Percentiles rank a stretch among this genome's conserved stretches.
phyloP scores from a whole-genome alignment of 2,888 invertebrate genomes.

The Cephalotes varians region DNA sequence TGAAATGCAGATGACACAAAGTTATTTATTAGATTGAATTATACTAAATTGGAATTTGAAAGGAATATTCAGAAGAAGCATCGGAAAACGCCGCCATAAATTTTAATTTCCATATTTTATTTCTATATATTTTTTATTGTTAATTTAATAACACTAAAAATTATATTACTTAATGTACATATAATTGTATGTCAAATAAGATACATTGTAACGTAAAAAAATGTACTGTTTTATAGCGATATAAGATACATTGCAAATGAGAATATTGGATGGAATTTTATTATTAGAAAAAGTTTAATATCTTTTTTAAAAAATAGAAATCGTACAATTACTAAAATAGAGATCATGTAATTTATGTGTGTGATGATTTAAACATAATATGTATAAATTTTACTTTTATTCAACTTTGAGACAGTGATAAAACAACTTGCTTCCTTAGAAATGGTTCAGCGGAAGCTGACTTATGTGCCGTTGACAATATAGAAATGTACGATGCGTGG shows the following conservation, averaged over 20 bases:
- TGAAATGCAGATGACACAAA: background rate
- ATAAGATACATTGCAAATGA: background rate
- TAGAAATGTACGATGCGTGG: background rate
- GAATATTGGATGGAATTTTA: background rate
- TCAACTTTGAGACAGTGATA: background rate
- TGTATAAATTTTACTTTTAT: background rate
- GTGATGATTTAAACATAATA: too few species aligned
- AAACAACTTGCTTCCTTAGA: background rate
- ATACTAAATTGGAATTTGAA: background rate
- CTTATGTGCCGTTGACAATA: background rate
- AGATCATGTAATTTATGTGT: too few species aligned
- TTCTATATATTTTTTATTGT: background rate
- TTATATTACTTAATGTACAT: background rate
- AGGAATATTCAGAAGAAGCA: background rate
- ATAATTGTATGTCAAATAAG: background rate
- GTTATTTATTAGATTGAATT: background rate
- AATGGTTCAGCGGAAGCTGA: background rate
- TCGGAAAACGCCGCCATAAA: background rate
- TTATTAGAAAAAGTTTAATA: background rate
- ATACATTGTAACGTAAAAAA: background rate
- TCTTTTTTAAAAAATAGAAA: too few species aligned
- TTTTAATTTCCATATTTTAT: background rate
- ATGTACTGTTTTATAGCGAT: background rate
- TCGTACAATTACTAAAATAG: too few species aligned
- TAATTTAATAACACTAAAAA: background rate